Evolutionary conservation across 2,888 invertebrate genomes (phyloP), one percentile per base, ranked within the genome.

Genomic region (Leistus spinibarbis): DNA sequence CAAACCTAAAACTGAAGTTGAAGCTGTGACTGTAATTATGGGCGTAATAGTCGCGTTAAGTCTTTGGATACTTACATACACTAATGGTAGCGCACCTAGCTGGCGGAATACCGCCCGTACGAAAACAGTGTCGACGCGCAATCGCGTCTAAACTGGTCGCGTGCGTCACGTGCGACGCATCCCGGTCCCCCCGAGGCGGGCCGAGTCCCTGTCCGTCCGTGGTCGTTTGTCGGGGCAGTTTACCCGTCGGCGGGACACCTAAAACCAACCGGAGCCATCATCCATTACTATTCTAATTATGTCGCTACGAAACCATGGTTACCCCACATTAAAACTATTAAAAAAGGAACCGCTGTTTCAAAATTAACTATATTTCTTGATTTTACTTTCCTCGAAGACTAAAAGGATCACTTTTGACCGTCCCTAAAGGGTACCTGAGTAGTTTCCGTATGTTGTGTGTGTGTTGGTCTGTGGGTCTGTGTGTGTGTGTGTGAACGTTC

Each of bases 81-180:
- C 87, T 88, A 85, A 89, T 87, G 80, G 88, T 88, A 78, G 89
- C 88, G 81, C 87, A 88, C 80, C 85, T 76, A 67, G 75, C 80
- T 65, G 76, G 79, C 10, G 77, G 68, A 7, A 40, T 76, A 24
- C 76, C 85, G 54, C 76, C 85, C 72, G 82, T 83, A 80, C 83
- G 82, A 81, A 86, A 86, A 80, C 85, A 84, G 76, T 86, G 85
- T 77, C 87, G 83, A 79, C 86, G 86, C 72, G 89, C 88, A 80
- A 90, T 89, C 76, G 89, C 89, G 81, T 90, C 90, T 81, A 89
- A 82, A 79, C 89, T 89, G 69, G 89, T 88, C 20, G 90, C 89
- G 80, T 89, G 89, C 66, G 89, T 86, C 60, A 86, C 85, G 79
- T 75, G 69, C 24, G 75, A 69, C 7, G 67, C 73, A 9, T 19